Conservation (phyloP, 2,888 invertebrate species). For the Cephus pulcher region DNA sequence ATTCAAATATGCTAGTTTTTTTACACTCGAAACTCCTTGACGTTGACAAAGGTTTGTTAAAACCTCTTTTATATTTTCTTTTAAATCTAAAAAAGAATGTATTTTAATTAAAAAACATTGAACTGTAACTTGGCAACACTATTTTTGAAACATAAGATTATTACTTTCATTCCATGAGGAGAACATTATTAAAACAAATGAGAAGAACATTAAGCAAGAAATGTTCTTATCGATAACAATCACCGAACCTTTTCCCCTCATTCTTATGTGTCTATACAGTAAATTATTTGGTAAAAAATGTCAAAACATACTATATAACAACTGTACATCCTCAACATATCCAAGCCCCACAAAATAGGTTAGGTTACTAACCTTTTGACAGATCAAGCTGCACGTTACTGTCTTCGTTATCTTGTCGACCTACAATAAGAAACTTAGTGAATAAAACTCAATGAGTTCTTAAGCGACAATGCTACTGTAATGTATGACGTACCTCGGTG, state of each 20-base stretch:
- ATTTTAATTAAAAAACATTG: constrained; percentile 4
- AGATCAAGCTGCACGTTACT: constrained; percentile 70
- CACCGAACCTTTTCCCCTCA: background rate
- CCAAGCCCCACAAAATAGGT: constrained; percentile 35
- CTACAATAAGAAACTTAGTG: constrained; percentile 43
- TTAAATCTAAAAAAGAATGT: constrained; percentile 64
- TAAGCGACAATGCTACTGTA: constrained; percentile 24
- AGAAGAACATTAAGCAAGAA: background rate
- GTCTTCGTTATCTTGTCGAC: constrained; percentile 71
- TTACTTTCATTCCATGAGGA: background rate
- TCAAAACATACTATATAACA: background rate
- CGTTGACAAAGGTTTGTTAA: constrained; percentile 73
- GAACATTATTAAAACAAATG: background rate
- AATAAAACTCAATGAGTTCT: constrained; percentile 20
- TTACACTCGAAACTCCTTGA: constrained; percentile 77
- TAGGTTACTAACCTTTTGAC: constrained; percentile 67
- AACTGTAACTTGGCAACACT: constrained; percentile 71
- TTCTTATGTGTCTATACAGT: background rate
- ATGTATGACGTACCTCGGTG: constrained; percentile 63
- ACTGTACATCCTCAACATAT: background rate
- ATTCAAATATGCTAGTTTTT: constrained; percentile 88
- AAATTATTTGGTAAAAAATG: background rate
- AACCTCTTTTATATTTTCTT: constrained; percentile 72
- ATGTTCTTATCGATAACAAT: background rate
- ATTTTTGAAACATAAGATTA: constrained; percentile 64